Conservation (phyloP, 2,113 vertebrate species). For the Grallaria varia region DNA sequence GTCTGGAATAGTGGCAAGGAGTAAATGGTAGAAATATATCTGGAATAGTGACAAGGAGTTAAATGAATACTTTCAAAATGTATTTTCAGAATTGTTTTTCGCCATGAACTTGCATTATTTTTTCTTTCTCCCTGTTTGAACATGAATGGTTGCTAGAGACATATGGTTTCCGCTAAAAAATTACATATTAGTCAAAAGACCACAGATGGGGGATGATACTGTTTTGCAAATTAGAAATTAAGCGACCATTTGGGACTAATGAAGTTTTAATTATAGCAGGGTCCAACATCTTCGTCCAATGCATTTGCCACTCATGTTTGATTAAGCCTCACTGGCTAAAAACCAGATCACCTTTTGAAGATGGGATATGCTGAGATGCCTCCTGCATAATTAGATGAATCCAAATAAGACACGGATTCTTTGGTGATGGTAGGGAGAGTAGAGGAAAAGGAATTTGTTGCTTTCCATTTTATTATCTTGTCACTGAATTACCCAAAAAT, state of each 20-base stretch:
- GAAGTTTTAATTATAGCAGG: not conserved
- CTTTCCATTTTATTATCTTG: not conserved
- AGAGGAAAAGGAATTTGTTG: not conserved
- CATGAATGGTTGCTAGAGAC: not conserved
- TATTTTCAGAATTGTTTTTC: not conserved
- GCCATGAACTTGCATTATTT: not conserved
- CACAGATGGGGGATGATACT: not conserved
- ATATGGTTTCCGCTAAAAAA: not conserved
- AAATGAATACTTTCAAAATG: not conserved
- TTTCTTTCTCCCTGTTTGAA: not conserved
- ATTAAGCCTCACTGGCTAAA: not conserved
- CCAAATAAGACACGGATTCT: not conserved
- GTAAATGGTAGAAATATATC: not conserved
- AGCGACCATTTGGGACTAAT: not conserved
- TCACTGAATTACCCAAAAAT: not conserved
- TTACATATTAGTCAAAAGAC: not conserved
- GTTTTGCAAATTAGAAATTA: conserved; percentile 6
- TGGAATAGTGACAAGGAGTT: not conserved
- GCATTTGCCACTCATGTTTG: not conserved
- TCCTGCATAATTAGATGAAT: not conserved
- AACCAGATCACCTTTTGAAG: not conserved
- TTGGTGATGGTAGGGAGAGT: not conserved
- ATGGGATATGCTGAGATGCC: not conserved
- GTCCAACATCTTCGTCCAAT: not conserved
- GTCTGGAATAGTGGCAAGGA: not conserved